Evolutionary conservation across 2,888 invertebrate species (phyloP).

Genomic region (Fragum fragum): DNA sequence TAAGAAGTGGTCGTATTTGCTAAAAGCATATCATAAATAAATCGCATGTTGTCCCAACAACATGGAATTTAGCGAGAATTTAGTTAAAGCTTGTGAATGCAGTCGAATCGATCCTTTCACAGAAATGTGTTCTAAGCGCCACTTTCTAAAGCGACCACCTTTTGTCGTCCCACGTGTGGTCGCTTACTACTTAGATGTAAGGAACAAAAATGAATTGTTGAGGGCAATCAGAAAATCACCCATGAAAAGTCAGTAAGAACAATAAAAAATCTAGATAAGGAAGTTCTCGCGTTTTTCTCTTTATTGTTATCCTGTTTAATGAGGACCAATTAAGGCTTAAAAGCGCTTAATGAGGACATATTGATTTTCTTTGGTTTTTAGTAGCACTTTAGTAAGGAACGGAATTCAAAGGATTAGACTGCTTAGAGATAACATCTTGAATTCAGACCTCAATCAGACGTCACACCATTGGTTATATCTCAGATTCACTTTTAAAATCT

Average conservation of each 20-base stretch:
- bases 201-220: too few species aligned
- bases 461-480: not conserved
- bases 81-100: too few species aligned
- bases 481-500: not conserved
- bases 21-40: too few species aligned
- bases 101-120: too few species aligned
- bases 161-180: too few species aligned
- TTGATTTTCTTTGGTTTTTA: not conserved
- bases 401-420: not conserved
- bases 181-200: too few species aligned
- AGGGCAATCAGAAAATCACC: not conserved
- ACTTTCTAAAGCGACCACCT: too few species aligned
- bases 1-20: too few species aligned
- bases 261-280: conserved; percentile 6
- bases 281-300: not conserved
- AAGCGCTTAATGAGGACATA: not conserved
- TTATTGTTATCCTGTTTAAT: not conserved
- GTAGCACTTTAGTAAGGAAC: not conserved
- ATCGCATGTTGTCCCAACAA: too few species aligned
- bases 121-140: too few species aligned
- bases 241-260: not conserved
- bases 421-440: conserved; percentile 3
- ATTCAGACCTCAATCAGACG: not conserved
- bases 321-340: conserved; percentile 5
- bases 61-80: too few species aligned